Evolutionary conservation across 2,888 invertebrate genomes (phyloP).

Genomic region (Hyalella azteca): DNA sequence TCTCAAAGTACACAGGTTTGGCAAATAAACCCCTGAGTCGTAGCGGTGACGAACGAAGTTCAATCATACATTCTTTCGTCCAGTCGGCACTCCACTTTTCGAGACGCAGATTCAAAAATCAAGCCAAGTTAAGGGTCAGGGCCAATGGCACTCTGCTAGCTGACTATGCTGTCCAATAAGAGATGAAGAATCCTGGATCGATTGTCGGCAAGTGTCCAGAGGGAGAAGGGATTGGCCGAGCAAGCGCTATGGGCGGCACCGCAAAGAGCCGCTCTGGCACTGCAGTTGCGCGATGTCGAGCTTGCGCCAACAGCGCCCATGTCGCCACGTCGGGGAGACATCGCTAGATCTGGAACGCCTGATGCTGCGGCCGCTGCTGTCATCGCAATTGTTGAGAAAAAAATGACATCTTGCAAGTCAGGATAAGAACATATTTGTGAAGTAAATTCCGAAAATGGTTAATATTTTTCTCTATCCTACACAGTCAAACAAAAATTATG

Average conservation of each 20-base stretch:
- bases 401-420: too few relatives aligned
- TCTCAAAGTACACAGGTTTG: background rate
- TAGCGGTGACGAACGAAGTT: slow-evolving; percentile 3
- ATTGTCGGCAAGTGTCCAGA: background rate
- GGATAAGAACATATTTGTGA: too few relatives aligned
- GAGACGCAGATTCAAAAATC: slow-evolving; percentile 10
- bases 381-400: too few relatives aligned
- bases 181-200: background rate
- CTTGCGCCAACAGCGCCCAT: background rate
- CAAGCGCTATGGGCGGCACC: background rate
- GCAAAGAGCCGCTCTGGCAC: background rate
- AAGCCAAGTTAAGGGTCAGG: background rate
- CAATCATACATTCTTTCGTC: slow-evolving; percentile 5
- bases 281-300: slow-evolving; percentile 9
- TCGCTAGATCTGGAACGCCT: too few relatives aligned
- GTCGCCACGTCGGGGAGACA: too few relatives aligned
- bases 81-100: background rate
- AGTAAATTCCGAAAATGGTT: too few relatives aligned
- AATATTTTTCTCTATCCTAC: too few relatives aligned
- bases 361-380: too few relatives aligned
- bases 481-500: too few relatives aligned
- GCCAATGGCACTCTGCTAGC: slow-evolving; percentile 22
- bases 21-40: slow-evolving; percentile 2
- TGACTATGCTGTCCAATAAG: background rate
- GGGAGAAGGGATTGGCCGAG: background rate